These are phyloP conservation scores for Mastacembelus armatus DNA, from an alignment of 2,797 vertebrate genomes.

Conservation along the genomic window DNA sequence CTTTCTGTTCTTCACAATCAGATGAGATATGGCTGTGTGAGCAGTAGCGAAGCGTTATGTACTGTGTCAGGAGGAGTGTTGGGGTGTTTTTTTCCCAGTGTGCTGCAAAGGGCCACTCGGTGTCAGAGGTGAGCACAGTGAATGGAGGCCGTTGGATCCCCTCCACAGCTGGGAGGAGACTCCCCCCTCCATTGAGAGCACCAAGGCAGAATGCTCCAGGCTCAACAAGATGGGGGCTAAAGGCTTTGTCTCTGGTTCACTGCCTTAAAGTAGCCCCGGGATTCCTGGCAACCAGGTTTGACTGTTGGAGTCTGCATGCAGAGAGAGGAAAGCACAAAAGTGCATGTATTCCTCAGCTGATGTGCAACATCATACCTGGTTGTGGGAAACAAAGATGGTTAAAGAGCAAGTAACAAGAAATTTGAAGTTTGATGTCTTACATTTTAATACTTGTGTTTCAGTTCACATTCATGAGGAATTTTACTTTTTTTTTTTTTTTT, in stretches of 20 bases:
- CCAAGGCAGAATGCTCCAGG: conserved; percentile 69
- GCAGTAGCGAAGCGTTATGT: conserved; percentile 32
- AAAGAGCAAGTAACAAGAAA: conserved; percentile 6
- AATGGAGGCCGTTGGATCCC: conserved; percentile 69
- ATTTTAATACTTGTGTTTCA: not conserved
- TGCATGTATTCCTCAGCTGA: conserved; percentile 72
- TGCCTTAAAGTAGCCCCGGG: conserved; percentile 68
- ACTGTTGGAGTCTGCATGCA: conserved; percentile 53
- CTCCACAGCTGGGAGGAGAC: conserved; percentile 57
- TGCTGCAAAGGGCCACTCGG: conserved; percentile 56
- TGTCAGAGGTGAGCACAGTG: conserved; percentile 81
- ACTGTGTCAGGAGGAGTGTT: conserved; percentile 61
- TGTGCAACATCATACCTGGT: conserved; percentile 53
- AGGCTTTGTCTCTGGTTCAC: conserved; percentile 80
- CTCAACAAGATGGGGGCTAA: conserved; percentile 63
- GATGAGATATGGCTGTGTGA: conserved; percentile 11
- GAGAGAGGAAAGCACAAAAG: conserved; percentile 62
- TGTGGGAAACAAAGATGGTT: conserved; percentile 43
- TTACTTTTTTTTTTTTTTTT: not conserved
- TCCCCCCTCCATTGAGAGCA: conserved; percentile 59
- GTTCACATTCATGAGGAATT: not conserved
- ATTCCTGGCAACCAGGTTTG: conserved; percentile 78
- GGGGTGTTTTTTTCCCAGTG: conserved; percentile 76
- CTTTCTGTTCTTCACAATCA: not conserved
- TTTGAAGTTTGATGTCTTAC: not conserved